phyloP scores from a whole-genome alignment of 2,888 invertebrate species.

The Papilio demoleus region DNA sequence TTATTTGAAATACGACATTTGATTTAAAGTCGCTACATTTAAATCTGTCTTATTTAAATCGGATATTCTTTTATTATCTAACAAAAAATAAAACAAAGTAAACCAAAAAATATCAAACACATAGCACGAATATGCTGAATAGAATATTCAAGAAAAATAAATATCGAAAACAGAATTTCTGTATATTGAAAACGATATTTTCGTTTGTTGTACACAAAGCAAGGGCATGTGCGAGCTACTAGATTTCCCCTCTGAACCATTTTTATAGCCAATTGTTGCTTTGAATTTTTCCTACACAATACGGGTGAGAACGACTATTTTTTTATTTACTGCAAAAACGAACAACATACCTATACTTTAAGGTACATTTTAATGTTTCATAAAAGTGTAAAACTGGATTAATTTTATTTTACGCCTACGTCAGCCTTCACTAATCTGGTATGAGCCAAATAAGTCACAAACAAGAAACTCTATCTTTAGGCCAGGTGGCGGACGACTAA shows the following conservation, averaged over 20 bases:
- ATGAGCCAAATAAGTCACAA: constrained; percentile 66
- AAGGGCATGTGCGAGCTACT: constrained; percentile 41
- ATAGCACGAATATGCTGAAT: background rate
- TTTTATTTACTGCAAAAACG: background rate
- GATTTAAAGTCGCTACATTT: no score
- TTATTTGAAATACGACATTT: no score
- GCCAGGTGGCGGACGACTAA: constrained; percentile 76
- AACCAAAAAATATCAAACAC: background rate
- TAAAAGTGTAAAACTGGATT: constrained; percentile 22
- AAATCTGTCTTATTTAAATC: no score
- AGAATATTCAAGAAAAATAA: constrained; percentile 29
- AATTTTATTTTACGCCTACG: constrained; percentile 47
- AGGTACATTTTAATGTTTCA: no score
- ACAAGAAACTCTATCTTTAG: constrained; percentile 71
- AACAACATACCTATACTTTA: background rate
- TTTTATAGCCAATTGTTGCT: constrained; percentile 43
- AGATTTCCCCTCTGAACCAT: constrained; percentile 52
- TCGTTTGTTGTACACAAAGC: constrained; percentile 24
- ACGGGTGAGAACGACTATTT: constrained; percentile 17
- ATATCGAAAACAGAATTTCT: constrained; percentile 20
- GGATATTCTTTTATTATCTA: no score
- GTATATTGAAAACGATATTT: constrained; percentile 31
- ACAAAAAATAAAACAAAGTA: background rate
- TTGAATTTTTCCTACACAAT: constrained; percentile 32
- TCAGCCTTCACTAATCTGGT: constrained; percentile 43